phyloP scores from a whole-genome alignment of 1,140 invertebrate genomes.

The Neotoxoptera formosana region DNA sequence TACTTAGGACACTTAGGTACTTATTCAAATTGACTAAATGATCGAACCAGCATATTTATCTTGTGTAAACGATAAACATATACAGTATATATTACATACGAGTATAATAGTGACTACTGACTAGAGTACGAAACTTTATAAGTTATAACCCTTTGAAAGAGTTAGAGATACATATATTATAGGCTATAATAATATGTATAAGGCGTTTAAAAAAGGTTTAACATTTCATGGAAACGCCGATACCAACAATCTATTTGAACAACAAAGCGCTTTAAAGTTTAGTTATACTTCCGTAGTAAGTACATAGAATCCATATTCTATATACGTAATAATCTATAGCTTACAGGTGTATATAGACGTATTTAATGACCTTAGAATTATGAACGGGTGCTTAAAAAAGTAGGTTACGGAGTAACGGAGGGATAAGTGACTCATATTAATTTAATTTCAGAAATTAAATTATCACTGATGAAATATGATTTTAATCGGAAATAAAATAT shows the following conservation, averaged over 20 bases:
- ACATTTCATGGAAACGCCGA: not conserved
- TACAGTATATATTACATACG: not conserved
- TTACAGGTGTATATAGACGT: not conserved
- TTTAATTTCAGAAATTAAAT: constrained; percentile 34
- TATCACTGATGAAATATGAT: constrained; percentile 31
- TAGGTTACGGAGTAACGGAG: not conserved
- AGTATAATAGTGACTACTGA: not conserved
- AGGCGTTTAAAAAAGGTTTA: not conserved
- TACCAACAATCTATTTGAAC: not conserved
- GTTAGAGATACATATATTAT: not conserved
- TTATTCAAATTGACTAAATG: not conserved
- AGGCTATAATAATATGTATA: too few species aligned
- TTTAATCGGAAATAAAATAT: constrained; percentile 41
- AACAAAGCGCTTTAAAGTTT: not conserved
- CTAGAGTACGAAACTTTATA: not conserved
- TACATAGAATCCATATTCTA: too few species aligned
- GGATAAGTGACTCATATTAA: not conserved
- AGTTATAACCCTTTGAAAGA: not conserved
- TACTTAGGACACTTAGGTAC: not conserved
- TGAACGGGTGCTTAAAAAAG: not conserved
- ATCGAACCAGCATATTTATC: not conserved
- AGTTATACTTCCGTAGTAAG: too few species aligned
- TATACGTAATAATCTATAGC: too few species aligned
- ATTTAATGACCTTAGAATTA: not conserved
- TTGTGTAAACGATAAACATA: too few species aligned